Conservation (phyloP, 1,140 invertebrate genomes). For the Scaptodrosophila lebanonensis region DNA sequence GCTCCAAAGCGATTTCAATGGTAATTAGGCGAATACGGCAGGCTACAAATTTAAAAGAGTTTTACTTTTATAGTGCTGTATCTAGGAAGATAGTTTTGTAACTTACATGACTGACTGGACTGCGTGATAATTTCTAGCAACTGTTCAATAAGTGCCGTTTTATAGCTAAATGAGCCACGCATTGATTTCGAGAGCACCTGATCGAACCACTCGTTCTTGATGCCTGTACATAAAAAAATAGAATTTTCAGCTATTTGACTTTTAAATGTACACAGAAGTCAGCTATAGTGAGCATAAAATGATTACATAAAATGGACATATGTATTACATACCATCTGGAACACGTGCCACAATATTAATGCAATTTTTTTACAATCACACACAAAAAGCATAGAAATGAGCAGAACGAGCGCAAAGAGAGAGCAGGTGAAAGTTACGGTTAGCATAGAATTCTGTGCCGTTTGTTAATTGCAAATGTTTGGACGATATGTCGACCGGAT, state of each 20-base stretch:
- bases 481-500: background rate
- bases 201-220: slow-evolving; percentile 85
- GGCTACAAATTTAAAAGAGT: slow-evolving; percentile 69
- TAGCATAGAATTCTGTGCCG: slow-evolving; percentile 22
- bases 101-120: slow-evolving; percentile 88
- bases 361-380: slow-evolving; percentile 31
- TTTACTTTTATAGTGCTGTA: background rate
- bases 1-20: slow-evolving; percentile 89
- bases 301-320: slow-evolving; percentile 37
- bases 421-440: slow-evolving; percentile 33
- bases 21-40: slow-evolving; percentile 93
- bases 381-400: slow-evolving; percentile 53
- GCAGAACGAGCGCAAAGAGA: slow-evolving; percentile 33
- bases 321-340: slow-evolving; percentile 63
- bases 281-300: background rate
- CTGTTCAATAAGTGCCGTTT: slow-evolving; percentile 86
- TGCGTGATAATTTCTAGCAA: slow-evolving; percentile 87
- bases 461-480: background rate
- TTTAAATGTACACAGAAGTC: background rate
- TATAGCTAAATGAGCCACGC: slow-evolving; percentile 79
- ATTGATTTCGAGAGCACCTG: slow-evolving; percentile 79
- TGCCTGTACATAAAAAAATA: slow-evolving; percentile 79
- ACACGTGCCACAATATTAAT: slow-evolving; percentile 37
- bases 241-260: background rate
- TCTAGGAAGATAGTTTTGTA: background rate